Base-by-base conservation (phyloP, 2,797 vertebrate genomes). In the Phoeniculus purpureus region DNA sequence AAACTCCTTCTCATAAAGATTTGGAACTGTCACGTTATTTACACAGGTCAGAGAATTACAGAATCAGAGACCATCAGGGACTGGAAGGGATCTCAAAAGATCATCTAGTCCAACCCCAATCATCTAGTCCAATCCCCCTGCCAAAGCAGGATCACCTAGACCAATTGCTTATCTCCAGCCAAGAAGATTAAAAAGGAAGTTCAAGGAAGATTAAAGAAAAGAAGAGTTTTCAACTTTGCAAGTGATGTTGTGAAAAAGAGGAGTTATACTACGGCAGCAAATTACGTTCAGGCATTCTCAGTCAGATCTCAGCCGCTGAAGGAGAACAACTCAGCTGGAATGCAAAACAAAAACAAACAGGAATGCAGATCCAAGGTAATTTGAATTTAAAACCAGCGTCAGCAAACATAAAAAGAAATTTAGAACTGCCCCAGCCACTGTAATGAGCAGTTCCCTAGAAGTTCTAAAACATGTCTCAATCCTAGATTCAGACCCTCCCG, bases 261-360 rank as follows among this genome's bases (percentile, higher is more conserved):
- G 61, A 81, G 18, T 74, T 88, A 56, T 16, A 74, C 52, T 54
- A 31, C 34, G 79, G 27, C 22, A 90, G n/a, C 61, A 90, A 95
- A 80, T 68, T 65, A 51, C 13, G 21, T 74, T 89, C 65, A 84
- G 80, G 55, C 58, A 13, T 82, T 71, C 65, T 79, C 91, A 92
- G 77, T 91, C 74, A 68, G 64, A 62, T 58, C 47, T 82, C 65
- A 94, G 25, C 80, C 91, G 80, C 85, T 7, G 15, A 79, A 87
- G 83, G 72, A 91, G 93, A 95, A 88, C 87, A 93, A n/a, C 78
- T 92, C 61, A 62, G 61, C 65, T 92, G 95, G 93, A 94, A 96
- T 94, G 91, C 85, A 95, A 96, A 95, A 91, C 75, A 90, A 95
- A 95, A 96, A 91, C 92, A 96, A 96, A 92, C 74, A 95, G 78